These are phyloP conservation scores for Acrossocheilus fasciatus DNA, from an alignment of 2,797 vertebrate species.

Conservation along the genomic window DNA sequence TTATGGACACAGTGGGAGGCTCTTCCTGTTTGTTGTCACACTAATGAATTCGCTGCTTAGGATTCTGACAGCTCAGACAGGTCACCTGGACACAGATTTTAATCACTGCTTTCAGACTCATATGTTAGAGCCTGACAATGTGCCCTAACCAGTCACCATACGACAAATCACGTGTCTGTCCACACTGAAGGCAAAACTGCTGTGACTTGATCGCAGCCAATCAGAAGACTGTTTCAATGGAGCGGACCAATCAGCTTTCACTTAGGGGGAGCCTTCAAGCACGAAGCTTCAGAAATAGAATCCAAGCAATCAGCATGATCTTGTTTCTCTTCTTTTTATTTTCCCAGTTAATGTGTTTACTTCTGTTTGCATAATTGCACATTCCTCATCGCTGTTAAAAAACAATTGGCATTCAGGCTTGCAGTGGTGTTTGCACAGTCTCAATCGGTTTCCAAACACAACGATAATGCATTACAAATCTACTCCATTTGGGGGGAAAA, in stretches of 20 bases:
- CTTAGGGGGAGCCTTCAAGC: neutral
- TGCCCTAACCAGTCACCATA: neutral
- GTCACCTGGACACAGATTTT: constrained; percentile 69
- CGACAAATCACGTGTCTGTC: neutral
- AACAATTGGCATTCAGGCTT: constrained; percentile 9
- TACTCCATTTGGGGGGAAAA: constrained; percentile 44
- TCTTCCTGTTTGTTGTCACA: constrained; percentile 66
- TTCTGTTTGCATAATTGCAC: neutral
- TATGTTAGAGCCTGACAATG: neutral
- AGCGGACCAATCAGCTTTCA: neutral
- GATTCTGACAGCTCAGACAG: constrained; percentile 61
- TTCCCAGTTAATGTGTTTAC: constrained; percentile 7
- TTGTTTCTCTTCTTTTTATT: neutral
- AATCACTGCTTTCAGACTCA: constrained; percentile 63
- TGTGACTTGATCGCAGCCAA: neutral
- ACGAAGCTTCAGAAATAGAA: neutral
- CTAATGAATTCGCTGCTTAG: constrained; percentile 66
- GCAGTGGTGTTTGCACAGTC: constrained; percentile 18
- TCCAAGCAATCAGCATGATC: neutral
- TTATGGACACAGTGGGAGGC: constrained; percentile 63
- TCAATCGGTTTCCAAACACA: constrained; percentile 30
- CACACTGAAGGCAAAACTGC: neutral
- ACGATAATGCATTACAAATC: constrained; percentile 39
- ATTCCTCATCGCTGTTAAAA: constrained; percentile 1
- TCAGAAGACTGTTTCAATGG: neutral